Evolutionary conservation across 2,113 vertebrate genomes (phyloP), one percentile per base, ranked within the genome.

Genomic region (Physeter macrocephalus): DNA sequence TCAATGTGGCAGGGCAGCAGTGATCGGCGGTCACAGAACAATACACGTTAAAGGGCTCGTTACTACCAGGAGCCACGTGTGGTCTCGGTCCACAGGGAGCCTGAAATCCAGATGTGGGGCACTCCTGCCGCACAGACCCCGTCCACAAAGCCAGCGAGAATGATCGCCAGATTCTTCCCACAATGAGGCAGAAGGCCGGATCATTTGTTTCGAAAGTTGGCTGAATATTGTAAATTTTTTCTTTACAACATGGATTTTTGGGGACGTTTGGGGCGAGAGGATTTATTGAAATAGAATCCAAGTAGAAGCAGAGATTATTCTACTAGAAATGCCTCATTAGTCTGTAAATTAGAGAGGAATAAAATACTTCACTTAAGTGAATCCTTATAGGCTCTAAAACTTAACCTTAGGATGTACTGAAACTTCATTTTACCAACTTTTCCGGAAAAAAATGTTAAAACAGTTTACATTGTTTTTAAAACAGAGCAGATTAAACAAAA

Each of bases 231-330:
- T 41, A 23, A 2, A 7, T 41, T 20, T 27, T 88, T 95, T 83
- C 71, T 81, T 83, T 52, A 87, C 3, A 72, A 90, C 46, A 83
- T n/a, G 34, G 54, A 41, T 62, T 90, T 94, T 64, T 36, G 13
- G 67, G 66, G 52, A 54, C 2, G 2, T 57, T 93, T 71, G 64
- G 81, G 39, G 66, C 34, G 62, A 88, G 34, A 43, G 13, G 8
- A 62, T n/a, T 71, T 62, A 87, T 8, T 67, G 82, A 91, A 43
- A 66, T 13, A 90, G 62, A 82, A 83, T 81, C 46, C 46, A 93
- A 62, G 88, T 4, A 83, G 46, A 83, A 43, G 69, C 2, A 13
- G 41, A 59, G 43, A 43, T 36, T 27, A 14, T 2, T 78, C 21
- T 39, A 64, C 5, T 77, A 78, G 81, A 92, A 74, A 57, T 25